Conservation (phyloP, 1,140 invertebrate genomes). For the Lordiphosa stackelbergi region DNA sequence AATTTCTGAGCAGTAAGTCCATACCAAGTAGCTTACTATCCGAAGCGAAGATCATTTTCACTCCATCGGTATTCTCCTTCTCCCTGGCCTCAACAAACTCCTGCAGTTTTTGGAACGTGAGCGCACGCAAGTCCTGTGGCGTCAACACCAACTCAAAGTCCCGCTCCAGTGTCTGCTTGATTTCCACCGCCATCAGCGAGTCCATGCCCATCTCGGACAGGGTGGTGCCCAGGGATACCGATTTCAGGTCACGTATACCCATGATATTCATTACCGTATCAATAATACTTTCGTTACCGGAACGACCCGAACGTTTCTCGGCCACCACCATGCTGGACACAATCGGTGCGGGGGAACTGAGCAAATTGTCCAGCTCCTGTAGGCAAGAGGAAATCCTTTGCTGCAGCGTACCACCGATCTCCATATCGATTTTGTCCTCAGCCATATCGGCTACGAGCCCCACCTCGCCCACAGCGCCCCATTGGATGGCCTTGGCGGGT, state of each 20-base stretch:
- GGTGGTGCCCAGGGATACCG: slow-evolving; percentile 83
- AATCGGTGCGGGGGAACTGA: slow-evolving; percentile 82
- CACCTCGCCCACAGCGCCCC: slow-evolving; percentile 85
- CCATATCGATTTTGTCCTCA: slow-evolving; percentile 86
- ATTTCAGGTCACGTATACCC: slow-evolving; percentile 79
- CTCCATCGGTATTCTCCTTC: slow-evolving; percentile 77
- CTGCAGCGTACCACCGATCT: slow-evolving; percentile 89
- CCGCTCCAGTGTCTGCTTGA: slow-evolving; percentile 90
- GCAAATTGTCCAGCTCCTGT: slow-evolving; percentile 82
- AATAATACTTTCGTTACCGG: slow-evolving; percentile 81
- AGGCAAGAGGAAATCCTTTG: slow-evolving; percentile 90
- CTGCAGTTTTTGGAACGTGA: slow-evolving; percentile 80
- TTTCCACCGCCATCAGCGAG: slow-evolving; percentile 93
- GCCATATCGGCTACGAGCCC: slow-evolving; percentile 89
- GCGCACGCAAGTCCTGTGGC: slow-evolving; percentile 86
- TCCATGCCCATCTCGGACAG: slow-evolving; percentile 93
- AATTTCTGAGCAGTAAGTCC: slow-evolving; percentile 78
- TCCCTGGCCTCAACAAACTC: slow-evolving; percentile 82
- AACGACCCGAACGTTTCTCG: slow-evolving; percentile 81
- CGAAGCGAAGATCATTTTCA: slow-evolving; percentile 61
- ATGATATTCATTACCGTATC: slow-evolving; percentile 83
- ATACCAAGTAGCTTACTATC: slow-evolving; percentile 77
- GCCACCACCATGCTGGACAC: slow-evolving; percentile 89
- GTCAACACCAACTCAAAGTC: slow-evolving; percentile 88
- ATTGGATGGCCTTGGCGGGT: slow-evolving; percentile 84